Percentiles rank a stretch among this genome's conserved stretches.
These are phyloP conservation scores for Drosophila mayri DNA, from an alignment of 1,140 invertebrate species.

Conservation along the genomic window DNA sequence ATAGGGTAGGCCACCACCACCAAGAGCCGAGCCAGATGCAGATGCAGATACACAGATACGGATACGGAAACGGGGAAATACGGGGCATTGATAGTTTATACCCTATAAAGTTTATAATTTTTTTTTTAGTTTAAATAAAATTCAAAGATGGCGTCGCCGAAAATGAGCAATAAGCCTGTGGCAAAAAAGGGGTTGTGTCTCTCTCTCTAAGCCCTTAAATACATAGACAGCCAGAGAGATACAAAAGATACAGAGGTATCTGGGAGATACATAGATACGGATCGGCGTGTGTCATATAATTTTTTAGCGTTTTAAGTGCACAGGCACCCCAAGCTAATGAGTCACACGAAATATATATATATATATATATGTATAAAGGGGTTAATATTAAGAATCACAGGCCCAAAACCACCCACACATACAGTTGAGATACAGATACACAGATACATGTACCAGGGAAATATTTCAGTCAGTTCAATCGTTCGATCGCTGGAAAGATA, in stretches of 20 bases:
- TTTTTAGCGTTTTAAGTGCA: slow-evolving; percentile 80
- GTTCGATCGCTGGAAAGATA: slow-evolving; percentile 78
- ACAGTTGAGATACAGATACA: neutral
- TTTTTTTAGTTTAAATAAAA: neutral
- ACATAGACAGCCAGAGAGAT: slow-evolving; percentile 33
- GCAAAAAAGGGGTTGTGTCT: slow-evolving; percentile 51
- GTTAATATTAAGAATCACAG: slow-evolving; percentile 59
- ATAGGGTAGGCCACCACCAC: slow-evolving; percentile 46
- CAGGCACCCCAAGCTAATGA: slow-evolving; percentile 56
- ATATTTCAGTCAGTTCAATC: slow-evolving; percentile 59
- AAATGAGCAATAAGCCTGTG: slow-evolving; percentile 59
- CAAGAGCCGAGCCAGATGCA: slow-evolving; percentile 28
- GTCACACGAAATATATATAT: slow-evolving; percentile 38
- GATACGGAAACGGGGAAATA: neutral
- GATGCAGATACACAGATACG: slow-evolving; percentile 26
- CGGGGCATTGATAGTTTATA: slow-evolving; percentile 71
- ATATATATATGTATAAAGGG: slow-evolving; percentile 38
- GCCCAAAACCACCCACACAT: slow-evolving; percentile 23
- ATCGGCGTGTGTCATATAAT: slow-evolving; percentile 75
- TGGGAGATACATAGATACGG: slow-evolving; percentile 11
- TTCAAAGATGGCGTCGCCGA: slow-evolving; percentile 76
- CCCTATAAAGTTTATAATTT: slow-evolving; percentile 63
- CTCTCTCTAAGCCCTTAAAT: slow-evolving; percentile 54
- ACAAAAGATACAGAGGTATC: too few relatives aligned
- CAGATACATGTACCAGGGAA: slow-evolving; percentile 5